A percentile compares a stretch with the other conserved stretches of the same genome.
Evolutionary conservation across 2,888 invertebrate genomes (phyloP).

Genomic region (Melinopterus prodromus): DNA sequence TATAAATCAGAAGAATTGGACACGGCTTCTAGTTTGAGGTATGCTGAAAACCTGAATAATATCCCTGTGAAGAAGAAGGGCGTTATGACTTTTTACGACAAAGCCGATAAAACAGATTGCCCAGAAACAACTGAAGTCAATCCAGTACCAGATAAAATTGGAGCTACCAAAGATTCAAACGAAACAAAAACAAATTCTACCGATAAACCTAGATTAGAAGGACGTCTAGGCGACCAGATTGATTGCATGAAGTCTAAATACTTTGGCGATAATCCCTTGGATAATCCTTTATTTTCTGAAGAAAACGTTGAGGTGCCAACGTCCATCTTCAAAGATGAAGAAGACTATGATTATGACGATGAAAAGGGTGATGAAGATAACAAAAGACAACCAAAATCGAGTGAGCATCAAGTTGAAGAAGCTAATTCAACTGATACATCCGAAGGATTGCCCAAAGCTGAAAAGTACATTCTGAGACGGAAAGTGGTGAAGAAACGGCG

Average conservation of each 20-base stretch:
- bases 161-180: constrained; percentile 38
- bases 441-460: constrained; percentile 37
- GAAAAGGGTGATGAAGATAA: not conserved
- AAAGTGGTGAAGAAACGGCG: constrained; percentile 27
- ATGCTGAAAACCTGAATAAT: constrained; percentile 69
- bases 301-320: constrained; percentile 63
- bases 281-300: constrained; percentile 76
- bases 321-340: constrained; percentile 53
- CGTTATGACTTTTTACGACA: constrained; percentile 76
- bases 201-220: constrained; percentile 53
- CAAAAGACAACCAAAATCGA: constrained; percentile 8
- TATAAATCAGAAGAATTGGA: constrained; percentile 62
- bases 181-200: constrained; percentile 64
- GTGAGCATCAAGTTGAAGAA: constrained; percentile 19
- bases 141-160: constrained; percentile 63
- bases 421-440: not conserved
- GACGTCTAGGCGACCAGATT: constrained; percentile 72
- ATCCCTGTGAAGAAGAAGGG: constrained; percentile 71
- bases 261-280: constrained; percentile 78
- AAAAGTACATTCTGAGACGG: constrained; percentile 32
- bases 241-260: constrained; percentile 78
- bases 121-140: constrained; percentile 65
- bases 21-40: constrained; percentile 70
- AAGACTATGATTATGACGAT: constrained; percentile 26
- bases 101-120: constrained; percentile 66